Conservation (phyloP, 2,797 vertebrate genomes). For the Micrastur ruficollis region DNA sequence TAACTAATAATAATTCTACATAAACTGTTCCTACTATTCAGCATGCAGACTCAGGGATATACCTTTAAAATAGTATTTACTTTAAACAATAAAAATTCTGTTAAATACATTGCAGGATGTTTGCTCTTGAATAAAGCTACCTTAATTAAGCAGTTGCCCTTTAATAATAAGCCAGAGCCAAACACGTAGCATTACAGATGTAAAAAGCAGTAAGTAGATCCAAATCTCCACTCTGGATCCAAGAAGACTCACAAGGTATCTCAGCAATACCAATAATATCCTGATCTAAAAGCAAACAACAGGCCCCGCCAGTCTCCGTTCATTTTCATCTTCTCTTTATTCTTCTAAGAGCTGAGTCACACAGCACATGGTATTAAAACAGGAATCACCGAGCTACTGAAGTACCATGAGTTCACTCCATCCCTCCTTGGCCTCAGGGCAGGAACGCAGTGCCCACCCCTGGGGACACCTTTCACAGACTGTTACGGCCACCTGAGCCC, state of each 20-base stretch:
- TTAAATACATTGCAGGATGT: not conserved
- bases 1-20: not conserved
- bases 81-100: not conserved
- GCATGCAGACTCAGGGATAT: not conserved
- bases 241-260: not conserved
- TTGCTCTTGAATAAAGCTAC: not conserved
- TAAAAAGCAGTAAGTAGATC: not conserved
- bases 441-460: not conserved
- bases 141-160: not conserved
- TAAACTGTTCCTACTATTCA: not conserved
- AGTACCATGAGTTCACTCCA: not conserved
- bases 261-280: not conserved
- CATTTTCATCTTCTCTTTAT: not conserved
- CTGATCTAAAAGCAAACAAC: not conserved
- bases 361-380: rapidly evolving
- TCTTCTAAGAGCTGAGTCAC: not conserved
- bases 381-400: not conserved
- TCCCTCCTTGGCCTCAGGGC: not conserved
- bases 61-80: not conserved
- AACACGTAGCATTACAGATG: not conserved
- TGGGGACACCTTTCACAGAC: not conserved
- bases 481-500: not conserved
- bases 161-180: not conserved
- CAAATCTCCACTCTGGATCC: not conserved
- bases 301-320: not conserved